A percentile compares a stretch with the other conserved stretches of the same genome.
These are phyloP conservation scores for Aphodius sticticus DNA, from an alignment of 2,888 invertebrate species.

Conservation along the genomic window DNA sequence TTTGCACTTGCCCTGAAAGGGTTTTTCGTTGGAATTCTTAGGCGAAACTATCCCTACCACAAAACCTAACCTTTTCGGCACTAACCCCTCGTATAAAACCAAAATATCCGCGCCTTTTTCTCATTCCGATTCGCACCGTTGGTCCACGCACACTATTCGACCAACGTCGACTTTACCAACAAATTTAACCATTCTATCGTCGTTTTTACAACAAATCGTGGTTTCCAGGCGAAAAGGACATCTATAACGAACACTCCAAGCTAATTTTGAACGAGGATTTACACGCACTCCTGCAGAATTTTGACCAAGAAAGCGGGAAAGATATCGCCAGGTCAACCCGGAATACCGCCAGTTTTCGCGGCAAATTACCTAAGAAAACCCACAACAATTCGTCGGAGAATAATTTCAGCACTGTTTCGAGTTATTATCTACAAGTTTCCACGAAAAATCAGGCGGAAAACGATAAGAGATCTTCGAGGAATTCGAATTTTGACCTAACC, in stretches of 20 bases:
- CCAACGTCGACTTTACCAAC: not conserved
- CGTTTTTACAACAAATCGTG: not conserved
- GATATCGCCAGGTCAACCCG: conserved; percentile 7
- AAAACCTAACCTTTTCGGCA: conserved; percentile 8
- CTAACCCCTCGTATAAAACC: not conserved
- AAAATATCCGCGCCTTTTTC: not conserved
- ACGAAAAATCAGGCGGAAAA: not conserved
- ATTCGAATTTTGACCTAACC: conserved; percentile 17
- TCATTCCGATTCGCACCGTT: not conserved
- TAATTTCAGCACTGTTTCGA: not conserved
- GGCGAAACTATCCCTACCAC: not conserved
- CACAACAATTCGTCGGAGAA: not conserved
- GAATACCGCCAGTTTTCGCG: not conserved
- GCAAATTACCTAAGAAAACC: not conserved
- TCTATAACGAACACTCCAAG: conserved; percentile 28
- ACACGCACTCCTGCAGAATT: conserved; percentile 37
- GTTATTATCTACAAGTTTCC: not conserved
- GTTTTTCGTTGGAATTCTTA: not conserved
- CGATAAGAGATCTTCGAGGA: not conserved
- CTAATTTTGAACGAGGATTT: conserved; percentile 41
- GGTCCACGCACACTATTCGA: not conserved
- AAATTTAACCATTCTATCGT: not conserved
- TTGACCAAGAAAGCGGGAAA: conserved; percentile 11
- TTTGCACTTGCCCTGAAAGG: not conserved
- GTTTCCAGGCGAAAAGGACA: not conserved